A percentile compares a stretch with the other conserved stretches of the same genome.
Evolutionary conservation across 2,113 vertebrate genomes (phyloP).

Genomic region (Peromyscus maniculatus): DNA sequence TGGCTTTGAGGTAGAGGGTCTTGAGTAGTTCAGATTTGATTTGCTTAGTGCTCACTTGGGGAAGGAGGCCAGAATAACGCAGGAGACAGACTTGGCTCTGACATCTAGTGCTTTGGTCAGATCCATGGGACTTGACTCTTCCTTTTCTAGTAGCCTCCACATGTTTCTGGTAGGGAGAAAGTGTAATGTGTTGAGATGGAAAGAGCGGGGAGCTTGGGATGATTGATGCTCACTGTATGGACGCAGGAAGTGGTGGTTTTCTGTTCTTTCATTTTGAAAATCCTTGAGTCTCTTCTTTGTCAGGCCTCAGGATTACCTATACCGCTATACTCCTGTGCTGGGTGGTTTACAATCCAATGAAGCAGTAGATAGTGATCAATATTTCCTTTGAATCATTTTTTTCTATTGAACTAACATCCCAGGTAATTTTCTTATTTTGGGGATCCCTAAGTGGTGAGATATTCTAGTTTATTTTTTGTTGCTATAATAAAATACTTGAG

Average conservation of each 20-base stretch:
- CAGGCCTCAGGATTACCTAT: background rate
- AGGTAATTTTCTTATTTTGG: constrained; percentile 2
- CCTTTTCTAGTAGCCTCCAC: background rate
- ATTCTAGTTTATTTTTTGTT: background rate
- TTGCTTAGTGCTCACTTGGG: background rate
- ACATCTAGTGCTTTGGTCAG: background rate
- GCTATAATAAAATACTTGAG: background rate
- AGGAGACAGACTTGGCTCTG: background rate
- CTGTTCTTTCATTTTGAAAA: background rate
- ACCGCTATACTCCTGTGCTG: background rate
- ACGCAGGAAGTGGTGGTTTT: background rate
- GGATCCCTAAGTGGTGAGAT: background rate
- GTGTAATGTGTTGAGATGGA: background rate
- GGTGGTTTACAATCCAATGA: background rate
- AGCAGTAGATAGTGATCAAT: background rate
- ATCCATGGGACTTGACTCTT: background rate
- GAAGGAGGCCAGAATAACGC: background rate
- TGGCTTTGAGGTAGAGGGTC: background rate
- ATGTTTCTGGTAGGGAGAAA: background rate
- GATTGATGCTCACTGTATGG: background rate
- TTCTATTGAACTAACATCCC: background rate
- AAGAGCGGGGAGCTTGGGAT: background rate
- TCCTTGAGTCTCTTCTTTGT: background rate
- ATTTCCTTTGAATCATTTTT: background rate
- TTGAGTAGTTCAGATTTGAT: background rate